Base-by-base conservation (phyloP, 2,888 invertebrate genomes). In the Ceramica pisi region DNA sequence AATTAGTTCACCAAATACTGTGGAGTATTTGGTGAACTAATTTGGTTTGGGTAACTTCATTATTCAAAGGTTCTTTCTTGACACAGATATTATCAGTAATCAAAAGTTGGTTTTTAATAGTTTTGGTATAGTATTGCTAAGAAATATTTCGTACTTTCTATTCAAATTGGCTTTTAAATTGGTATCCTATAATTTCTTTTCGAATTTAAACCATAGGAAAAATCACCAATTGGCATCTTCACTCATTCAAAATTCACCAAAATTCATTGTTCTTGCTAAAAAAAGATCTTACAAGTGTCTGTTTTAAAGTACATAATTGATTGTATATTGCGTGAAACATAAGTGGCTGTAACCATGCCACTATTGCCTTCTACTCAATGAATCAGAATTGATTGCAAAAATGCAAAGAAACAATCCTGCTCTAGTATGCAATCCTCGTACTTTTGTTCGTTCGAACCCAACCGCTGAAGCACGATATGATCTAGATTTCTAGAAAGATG, bases 211-310 rank as follows among this genome's bases (percentile, higher is more conserved):
- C 16, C 19, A 10, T 48, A 16, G 61, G 16, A 21, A 51, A 55
- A 67, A 48, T 71, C 68, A 74, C 53, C 68, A 65, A 84, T 81
- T 81, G 76, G 71, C 86, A 86, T 70, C 82, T 68, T 86, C 84
- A 86, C 41, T 81, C 84, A 84, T 71, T 81, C 56, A 55, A 86
- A 74, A 75, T 75, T 69, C 84, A 84, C 60, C 14, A 56, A 31
- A 48, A 26, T 65, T 65, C 55, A 65, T 71, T 67, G 26, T 38
- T 12, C 14, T 77, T 26, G 8, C 12, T 21, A 65, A 46, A 62
- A 19, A 5, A 31, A 16, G 10, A 9, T 10, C 16, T n/a, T 55
- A 26, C 26, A 19, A 21, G 19, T 53, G 2, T 38, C n/a, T 53
- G 14, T 41, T 14, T 44, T 57, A 44, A 41, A 51, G 50, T 53